Percentiles rank a stretch among this genome's conserved stretches.
Evolutionary conservation across 2,113 vertebrate genomes (phyloP).

Genomic region (Clarias macrocephalus): DNA sequence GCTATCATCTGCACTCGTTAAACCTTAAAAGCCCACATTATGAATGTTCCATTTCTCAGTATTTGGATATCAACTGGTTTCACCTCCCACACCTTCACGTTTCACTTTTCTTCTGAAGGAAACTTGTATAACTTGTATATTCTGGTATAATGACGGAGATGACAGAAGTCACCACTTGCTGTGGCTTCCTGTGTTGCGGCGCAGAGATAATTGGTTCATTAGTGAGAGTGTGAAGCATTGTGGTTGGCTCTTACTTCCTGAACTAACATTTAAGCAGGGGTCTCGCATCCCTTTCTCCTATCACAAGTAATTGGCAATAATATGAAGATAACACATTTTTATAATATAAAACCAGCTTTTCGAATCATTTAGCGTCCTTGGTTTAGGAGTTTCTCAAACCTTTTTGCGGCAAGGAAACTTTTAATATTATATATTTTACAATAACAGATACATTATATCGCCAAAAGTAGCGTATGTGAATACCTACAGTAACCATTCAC

Average conservation of each 20-base stretch:
- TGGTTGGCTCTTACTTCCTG: constrained; percentile 55
- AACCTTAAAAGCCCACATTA: background rate
- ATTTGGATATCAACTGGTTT: constrained; percentile 21
- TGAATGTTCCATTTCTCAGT: background rate
- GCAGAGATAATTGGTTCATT: constrained; percentile 58
- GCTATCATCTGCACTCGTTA: background rate
- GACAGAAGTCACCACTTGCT: constrained; percentile 39
- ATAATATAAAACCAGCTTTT: background rate
- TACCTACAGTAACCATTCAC: background rate
- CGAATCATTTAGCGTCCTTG: constrained; percentile 28
- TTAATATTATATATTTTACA: background rate
- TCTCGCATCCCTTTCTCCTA: constrained; percentile 31
- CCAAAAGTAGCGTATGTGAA: background rate
- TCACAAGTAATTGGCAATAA: constrained; percentile 46
- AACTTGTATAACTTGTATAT: constrained; percentile 16
- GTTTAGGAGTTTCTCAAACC: background rate
- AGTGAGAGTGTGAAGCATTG: constrained; percentile 39
- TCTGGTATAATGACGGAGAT: constrained; percentile 38
- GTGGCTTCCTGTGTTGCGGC: constrained; percentile 48
- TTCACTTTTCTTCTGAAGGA: background rate
- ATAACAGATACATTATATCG: background rate
- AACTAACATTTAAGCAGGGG: constrained; percentile 40
- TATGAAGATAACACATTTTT: constrained; percentile 36
- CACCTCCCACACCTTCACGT: constrained; percentile 16
- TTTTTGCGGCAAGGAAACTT: background rate